These are phyloP conservation scores for Rousettus madagascariensis DNA, from an alignment of 2,797 vertebrate genomes.

Conservation along the genomic window DNA sequence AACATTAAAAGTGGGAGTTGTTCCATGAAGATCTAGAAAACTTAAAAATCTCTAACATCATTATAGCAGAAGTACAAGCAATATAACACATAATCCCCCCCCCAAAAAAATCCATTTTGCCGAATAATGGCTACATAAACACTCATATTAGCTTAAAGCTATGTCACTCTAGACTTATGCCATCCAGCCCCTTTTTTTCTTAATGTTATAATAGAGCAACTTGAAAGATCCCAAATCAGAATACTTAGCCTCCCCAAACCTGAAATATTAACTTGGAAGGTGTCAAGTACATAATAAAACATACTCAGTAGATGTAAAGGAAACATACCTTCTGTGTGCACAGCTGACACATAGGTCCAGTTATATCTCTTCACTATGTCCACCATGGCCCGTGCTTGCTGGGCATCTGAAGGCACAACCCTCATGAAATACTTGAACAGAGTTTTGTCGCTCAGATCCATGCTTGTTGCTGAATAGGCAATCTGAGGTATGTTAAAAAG, in stretches of 20 bases:
- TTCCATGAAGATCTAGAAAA: background rate
- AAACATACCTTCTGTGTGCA: constrained; percentile 96
- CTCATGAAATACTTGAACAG: constrained; percentile 99
- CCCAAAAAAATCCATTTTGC: background rate
- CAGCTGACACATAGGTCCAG: constrained; percentile 99
- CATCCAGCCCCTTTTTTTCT: background rate
- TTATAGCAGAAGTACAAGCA: background rate
- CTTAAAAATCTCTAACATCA: background rate
- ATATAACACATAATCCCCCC: background rate
- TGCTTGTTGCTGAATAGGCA: constrained; percentile 97
- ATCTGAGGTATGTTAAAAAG: constrained; percentile 99
- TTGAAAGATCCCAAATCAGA: background rate
- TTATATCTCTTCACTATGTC: constrained; percentile 99
- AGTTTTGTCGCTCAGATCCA: constrained; percentile 97
- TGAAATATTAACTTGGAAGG: background rate
- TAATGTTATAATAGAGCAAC: background rate
- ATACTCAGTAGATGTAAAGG: background rate
- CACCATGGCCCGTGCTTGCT: constrained; percentile 98
- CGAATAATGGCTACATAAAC: background rate
- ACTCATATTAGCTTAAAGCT: background rate
- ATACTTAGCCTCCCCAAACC: background rate
- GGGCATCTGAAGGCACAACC: constrained; percentile 98
- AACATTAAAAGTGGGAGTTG: background rate
- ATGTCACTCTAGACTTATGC: background rate
- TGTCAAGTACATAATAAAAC: background rate